Base-by-base conservation (phyloP, 2,113 vertebrate species). In the Antigone vipio region DNA sequence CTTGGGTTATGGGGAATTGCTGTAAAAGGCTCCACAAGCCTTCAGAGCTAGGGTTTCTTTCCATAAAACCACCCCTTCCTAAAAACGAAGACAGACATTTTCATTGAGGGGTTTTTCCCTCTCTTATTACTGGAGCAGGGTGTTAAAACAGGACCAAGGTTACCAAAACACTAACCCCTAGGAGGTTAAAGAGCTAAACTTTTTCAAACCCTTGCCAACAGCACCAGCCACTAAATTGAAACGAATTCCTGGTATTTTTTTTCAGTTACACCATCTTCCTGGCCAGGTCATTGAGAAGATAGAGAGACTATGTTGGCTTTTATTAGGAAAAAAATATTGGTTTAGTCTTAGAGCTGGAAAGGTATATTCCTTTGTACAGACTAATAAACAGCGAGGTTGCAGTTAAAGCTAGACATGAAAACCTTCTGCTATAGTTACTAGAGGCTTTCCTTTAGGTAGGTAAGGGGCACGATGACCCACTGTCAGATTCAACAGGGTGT, bases 311-410 rank as follows among this genome's bases (percentile, higher is more conserved):
- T 9, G 24, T 88, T 85, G 15, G 13, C 52, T 91, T 95, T 95
- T 85, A 53, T 75, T 88, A 93, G 71, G 55, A 95, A 94, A 94
- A 93, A 91, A 68, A 22, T 22, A 63, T 22, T 85, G 81, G 14
- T 85, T 83, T 92, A 88, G 55, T 86, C 53, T 47, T 82, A 75
- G 62, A 93, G 52, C 67, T 62, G 12, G 38, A 63, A 87, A 72
- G 32, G 9, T 40, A 7, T 29, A 21, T 87, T 92, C 12, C 18
- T 83, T 58, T 67, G 29, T 84, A 44, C n/a, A 75, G 45, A 7
- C 56, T 40, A 27, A n/a, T 62, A 52, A 84, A 42, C 63, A 50
- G 12, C 5, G 44, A 85, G 22, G 10, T 29, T 92, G 42, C 35
- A 73, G 21, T 47, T 55, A 71, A 85, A 90, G 16, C 15, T 38